Evolutionary conservation across 1,140 invertebrate genomes (phyloP), one percentile per base, ranked within the genome.

Genomic region (Pararge aegeria): DNA sequence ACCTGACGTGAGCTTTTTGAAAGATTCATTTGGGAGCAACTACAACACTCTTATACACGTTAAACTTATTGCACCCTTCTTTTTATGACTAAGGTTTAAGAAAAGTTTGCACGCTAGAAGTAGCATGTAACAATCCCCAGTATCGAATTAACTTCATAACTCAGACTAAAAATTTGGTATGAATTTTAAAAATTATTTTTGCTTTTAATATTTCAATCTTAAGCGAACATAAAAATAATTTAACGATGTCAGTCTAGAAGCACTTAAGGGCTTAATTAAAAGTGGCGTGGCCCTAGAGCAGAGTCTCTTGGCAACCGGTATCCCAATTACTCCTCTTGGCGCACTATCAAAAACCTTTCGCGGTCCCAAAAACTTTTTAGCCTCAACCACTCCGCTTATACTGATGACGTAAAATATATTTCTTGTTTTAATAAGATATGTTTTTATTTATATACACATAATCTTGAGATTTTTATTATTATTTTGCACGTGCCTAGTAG

Each of bases 291-390:
- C 42, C 42, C 42, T 46, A 20, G 42, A 46, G 42, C 20, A 20
- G 10, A 20, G n/a, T 19, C 18, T 34, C 19, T n/a, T 46, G 16
- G 42, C 18, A 19, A 10, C 19, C 54, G 24, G 27, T 44, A 46
- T 46, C 42, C 38, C 42, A 46, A 55, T 55, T 40, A 46, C 40
- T 42, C 40, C 27, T 27, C 40, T 46, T 55, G 54, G 54, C 54
- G 46, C 42, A 55, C 9, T 55, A 29, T 55, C 54, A 55, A 55
- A 53, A 42, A 34, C 54, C 42, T 55, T 53, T 37, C 13, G 15
- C 42, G 20, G 42, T 20, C 19, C 42, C 42, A 20, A 46, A n/a
- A 46, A 42, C 42, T 46, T 46, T 46, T 46, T 0, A 19, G 42
- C 42, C 4, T 12, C 6, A 20, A 20, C 42, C 42, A 20, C 12